Conservation (phyloP, 2,888 invertebrate species). For the Cyclophora punctaria region DNA sequence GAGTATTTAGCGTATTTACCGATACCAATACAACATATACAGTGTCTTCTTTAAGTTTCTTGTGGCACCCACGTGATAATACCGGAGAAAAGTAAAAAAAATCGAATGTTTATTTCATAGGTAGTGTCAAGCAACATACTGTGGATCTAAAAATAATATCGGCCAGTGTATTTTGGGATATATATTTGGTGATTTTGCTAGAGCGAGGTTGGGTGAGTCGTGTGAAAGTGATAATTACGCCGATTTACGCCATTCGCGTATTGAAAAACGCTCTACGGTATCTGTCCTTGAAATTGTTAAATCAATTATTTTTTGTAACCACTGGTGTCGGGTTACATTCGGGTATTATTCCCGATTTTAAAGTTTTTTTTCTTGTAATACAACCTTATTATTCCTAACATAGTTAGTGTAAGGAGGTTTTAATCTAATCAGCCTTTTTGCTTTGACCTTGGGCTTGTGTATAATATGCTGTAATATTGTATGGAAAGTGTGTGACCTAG, state of each 20-base stretch:
- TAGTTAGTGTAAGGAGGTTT: not conserved
- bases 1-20: conserved; percentile 51
- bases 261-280: conserved; percentile 25
- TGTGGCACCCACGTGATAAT: conserved; percentile 40
- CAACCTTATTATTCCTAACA: too few relatives aligned
- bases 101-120: conserved; percentile 34
- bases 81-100: conserved; percentile 24
- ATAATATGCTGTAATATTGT: not conserved
- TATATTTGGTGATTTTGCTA: conserved; percentile 64
- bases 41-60: conserved; percentile 45
- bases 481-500: not conserved
- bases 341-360: not conserved
- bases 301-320: conserved; percentile 14
- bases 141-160: conserved; percentile 63
- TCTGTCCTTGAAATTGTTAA: conserved; percentile 42
- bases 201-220: conserved; percentile 51
- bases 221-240: conserved; percentile 58
- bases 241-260: conserved; percentile 36
- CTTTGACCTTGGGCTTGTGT: not conserved
- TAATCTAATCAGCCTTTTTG: not conserved
- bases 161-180: conserved; percentile 56
- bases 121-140: conserved; percentile 51
- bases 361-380: conserved; percentile 1
- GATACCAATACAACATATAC: conserved; percentile 34
- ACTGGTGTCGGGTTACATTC: conserved; percentile 17